phyloP scores from a whole-genome alignment of 2,888 invertebrate species.

The Hylaea fasciaria region DNA sequence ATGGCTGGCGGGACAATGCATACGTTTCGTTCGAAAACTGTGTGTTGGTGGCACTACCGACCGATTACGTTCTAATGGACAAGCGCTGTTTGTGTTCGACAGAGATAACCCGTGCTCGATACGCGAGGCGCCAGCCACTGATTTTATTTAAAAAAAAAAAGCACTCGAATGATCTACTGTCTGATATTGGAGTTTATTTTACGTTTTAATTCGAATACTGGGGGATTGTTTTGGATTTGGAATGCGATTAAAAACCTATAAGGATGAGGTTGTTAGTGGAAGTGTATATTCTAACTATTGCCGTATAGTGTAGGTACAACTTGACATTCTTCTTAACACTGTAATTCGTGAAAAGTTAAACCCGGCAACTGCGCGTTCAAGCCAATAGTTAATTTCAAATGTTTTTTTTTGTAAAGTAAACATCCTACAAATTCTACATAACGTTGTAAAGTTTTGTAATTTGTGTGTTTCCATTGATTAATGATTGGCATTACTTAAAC shows the following conservation, averaged over 20 bases:
- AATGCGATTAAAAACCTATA: background rate
- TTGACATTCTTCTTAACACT: no score
- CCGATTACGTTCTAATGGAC: slow-evolving; percentile 85
- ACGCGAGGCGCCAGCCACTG: slow-evolving; percentile 83
- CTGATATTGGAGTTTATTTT: slow-evolving; percentile 52
- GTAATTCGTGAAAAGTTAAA: no score
- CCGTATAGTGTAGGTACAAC: no score
- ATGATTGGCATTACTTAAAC: no score
- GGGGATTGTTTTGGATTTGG: slow-evolving; percentile 7
- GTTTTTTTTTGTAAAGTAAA: no score
- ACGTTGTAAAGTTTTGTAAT: no score
- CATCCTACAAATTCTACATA: no score
- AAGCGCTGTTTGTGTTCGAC: slow-evolving; percentile 81
- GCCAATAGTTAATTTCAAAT: no score
- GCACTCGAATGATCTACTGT: slow-evolving; percentile 62
- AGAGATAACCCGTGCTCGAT: slow-evolving; percentile 79
- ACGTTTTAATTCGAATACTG: slow-evolving; percentile 39
- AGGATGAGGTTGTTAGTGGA: background rate
- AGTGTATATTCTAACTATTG: no score
- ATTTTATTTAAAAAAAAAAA: slow-evolving; percentile 65
- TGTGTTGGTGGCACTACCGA: slow-evolving; percentile 83
- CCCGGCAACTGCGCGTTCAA: no score
- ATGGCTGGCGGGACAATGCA: slow-evolving; percentile 60
- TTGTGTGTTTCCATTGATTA: no score
- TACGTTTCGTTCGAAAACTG: slow-evolving; percentile 51